Conservation (phyloP, 1,140 invertebrate genomes). For the Oryctes rhinoceros region DNA sequence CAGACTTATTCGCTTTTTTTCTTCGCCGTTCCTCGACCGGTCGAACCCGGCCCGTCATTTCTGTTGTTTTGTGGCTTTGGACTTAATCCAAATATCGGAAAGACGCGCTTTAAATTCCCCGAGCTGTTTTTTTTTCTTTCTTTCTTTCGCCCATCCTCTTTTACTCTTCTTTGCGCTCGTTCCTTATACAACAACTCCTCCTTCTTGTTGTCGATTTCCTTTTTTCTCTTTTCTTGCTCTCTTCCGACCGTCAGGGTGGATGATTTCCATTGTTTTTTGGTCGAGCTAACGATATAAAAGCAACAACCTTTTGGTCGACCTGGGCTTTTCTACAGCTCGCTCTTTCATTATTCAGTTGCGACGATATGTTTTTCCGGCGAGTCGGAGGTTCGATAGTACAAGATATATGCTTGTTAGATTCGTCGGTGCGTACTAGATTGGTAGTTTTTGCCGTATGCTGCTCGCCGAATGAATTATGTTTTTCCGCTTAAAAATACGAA, state of each 20-base stretch:
- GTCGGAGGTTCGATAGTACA: background rate
- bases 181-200: constrained; percentile 6
- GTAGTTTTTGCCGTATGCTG: background rate
- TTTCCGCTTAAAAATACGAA: background rate
- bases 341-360: constrained; percentile 15
- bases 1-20: constrained; percentile 3
- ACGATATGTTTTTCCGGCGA: background rate
- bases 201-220: background rate
- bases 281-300: constrained; percentile 1
- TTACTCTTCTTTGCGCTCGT: background rate
- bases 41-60: constrained; percentile 40
- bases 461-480: background rate
- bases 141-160: background rate
- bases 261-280: background rate
- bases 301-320: constrained; percentile 2
- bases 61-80: constrained; percentile 48
- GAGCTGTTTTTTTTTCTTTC: background rate
- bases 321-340: background rate
- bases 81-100: constrained; percentile 44
- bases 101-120: constrained; percentile 39
- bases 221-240: background rate
- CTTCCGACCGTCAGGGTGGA: background rate
- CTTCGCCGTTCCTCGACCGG: background rate
- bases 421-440: background rate
- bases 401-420: background rate